phyloP scores from a whole-genome alignment of 2,888 invertebrate genomes.

The Leptarthrus brevirostris region DNA sequence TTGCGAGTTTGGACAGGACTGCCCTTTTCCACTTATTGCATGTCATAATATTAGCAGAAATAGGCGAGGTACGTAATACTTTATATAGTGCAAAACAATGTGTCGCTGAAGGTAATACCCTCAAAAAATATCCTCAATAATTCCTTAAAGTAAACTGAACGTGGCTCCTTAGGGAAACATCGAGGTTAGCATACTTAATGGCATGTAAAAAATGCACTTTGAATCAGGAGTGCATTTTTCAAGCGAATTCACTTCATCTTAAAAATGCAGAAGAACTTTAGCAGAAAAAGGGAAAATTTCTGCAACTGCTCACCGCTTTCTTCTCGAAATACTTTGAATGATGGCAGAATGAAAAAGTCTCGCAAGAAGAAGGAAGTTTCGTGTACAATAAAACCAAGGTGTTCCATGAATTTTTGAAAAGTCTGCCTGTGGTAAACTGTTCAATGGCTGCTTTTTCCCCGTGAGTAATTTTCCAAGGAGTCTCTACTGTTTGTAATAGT shows the following conservation, averaged over 20 bases:
- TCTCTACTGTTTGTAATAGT: background rate
- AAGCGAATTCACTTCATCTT: constrained; percentile 11
- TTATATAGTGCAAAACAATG: constrained; percentile 9
- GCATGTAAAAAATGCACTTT: constrained; percentile 29
- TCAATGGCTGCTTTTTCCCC: background rate
- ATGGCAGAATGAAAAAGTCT: background rate
- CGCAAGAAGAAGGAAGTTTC: background rate
- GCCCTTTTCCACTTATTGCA: background rate
- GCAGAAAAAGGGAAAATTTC: constrained; percentile 7
- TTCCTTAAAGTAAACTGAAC: constrained; percentile 24
- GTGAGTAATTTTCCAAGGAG: background rate
- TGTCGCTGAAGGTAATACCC: background rate
- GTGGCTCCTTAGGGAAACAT: background rate
- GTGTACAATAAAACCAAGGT: constrained; percentile 4
- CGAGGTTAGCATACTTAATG: constrained; percentile 35
- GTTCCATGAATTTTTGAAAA: constrained; percentile 10
- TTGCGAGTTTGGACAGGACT: background rate
- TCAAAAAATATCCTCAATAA: constrained; percentile 26
- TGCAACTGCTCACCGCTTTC: constrained; percentile 4
- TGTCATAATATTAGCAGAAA: background rate
- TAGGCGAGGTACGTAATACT: background rate
- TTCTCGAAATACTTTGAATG: background rate
- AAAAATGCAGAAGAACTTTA: constrained; percentile 22
- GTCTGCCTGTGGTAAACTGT: background rate
- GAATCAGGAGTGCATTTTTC: constrained; percentile 26